A percentile compares a stretch with the other conserved stretches of the same genome.
Evolutionary conservation across 2,797 vertebrate species (phyloP).

Genomic region (Rhabdophis nuchalis): DNA sequence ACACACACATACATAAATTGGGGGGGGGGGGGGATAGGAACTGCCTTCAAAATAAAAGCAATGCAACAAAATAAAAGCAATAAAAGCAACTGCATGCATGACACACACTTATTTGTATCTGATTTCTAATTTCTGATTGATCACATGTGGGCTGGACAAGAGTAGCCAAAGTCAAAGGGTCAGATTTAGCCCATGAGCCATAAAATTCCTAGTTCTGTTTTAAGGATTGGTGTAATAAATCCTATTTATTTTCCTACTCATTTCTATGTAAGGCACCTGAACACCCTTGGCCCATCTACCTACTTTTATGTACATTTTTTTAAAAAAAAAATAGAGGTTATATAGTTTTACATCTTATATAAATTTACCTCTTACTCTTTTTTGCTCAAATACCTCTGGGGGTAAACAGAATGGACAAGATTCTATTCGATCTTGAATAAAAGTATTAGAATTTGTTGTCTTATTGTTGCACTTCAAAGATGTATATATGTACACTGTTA

Average conservation of each 20-base stretch:
- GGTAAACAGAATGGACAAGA: neutral
- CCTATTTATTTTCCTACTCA: neutral
- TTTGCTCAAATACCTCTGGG: neutral
- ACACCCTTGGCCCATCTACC: neutral
- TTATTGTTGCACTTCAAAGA: neutral
- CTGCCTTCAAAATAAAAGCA: neutral
- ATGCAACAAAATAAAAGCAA: neutral
- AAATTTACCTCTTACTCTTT: neutral
- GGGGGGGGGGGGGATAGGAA: too few relatives aligned
- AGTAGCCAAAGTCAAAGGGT: too few relatives aligned
- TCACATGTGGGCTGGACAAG: too few relatives aligned
- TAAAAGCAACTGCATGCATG: too few relatives aligned
- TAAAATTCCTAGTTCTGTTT: too few relatives aligned
- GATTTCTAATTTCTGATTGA: too few relatives aligned
- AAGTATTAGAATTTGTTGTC: neutral
- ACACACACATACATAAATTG: neutral
- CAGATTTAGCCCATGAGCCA: too few relatives aligned
- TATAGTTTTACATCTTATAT: neutral
- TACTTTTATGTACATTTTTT: neutral
- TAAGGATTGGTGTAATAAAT: neutral
- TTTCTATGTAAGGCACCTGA: neutral
- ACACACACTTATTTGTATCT: too few relatives aligned
- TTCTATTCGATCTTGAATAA: neutral
- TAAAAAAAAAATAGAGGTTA: neutral
- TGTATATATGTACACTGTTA: neutral